Conservation (phyloP, 1,140 invertebrate genomes). For the Drosophila virilis region DNA sequence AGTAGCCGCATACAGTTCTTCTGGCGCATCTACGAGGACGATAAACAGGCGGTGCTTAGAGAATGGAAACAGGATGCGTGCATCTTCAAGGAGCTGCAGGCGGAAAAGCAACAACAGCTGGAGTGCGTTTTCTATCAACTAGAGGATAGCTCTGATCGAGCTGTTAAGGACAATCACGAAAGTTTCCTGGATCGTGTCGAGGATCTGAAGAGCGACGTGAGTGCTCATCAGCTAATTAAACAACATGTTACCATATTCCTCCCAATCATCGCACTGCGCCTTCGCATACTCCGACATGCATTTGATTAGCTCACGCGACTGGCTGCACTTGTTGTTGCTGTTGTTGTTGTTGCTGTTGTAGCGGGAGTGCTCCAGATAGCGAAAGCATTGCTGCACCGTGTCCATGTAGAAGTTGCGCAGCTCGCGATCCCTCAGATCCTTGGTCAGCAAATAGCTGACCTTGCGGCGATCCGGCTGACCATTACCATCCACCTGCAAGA, state of each 20-base stretch:
- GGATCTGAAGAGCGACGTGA: conserved; percentile 85
- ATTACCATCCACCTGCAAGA: conserved; percentile 84
- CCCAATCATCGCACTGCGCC: conserved; percentile 86
- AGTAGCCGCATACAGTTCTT: conserved; percentile 85
- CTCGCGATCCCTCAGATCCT: conserved; percentile 85
- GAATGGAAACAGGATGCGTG: conserved; percentile 85
- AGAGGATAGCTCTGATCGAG: conserved; percentile 62
- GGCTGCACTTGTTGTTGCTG: conserved; percentile 84
- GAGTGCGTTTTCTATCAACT: conserved; percentile 80
- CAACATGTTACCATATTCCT: conserved; percentile 78
- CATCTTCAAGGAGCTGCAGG: conserved; percentile 79
- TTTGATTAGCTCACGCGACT: conserved; percentile 85
- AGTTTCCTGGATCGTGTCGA: conserved; percentile 83
- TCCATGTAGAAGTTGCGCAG: conserved; percentile 86
- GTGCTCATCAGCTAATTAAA: conserved; percentile 45
- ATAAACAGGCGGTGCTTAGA: conserved; percentile 85
- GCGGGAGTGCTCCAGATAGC: conserved; percentile 85
- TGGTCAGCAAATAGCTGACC: conserved; percentile 85
- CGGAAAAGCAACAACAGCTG: conserved; percentile 72
- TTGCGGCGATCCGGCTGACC: conserved; percentile 86
- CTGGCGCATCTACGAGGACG: conserved; percentile 85
- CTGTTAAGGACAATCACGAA: conserved; percentile 65
- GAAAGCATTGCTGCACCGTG: conserved; percentile 86
- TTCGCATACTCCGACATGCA: conserved; percentile 86
- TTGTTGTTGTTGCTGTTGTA: conserved; percentile 37